Percentiles rank a stretch among this genome's conserved stretches.
Evolutionary conservation across 1,140 invertebrate species (phyloP).

Genomic region (Calliphora vicina): DNA sequence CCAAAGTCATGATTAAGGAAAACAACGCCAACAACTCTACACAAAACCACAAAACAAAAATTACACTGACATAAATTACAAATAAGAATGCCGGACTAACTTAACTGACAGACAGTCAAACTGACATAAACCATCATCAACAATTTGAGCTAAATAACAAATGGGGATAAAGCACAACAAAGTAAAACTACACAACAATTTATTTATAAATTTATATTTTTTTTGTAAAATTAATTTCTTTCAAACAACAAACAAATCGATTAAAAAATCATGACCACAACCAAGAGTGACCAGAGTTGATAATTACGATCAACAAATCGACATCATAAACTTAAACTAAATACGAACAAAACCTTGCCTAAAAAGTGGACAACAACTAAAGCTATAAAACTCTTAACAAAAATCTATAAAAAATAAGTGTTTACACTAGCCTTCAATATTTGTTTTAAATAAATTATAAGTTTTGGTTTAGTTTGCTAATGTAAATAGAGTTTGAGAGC

Average conservation of each 20-base stretch:
- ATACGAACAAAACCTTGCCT: no score
- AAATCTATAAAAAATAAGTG: background rate
- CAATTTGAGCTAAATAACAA: background rate
- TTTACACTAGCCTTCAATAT: background rate
- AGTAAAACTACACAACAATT: background rate
- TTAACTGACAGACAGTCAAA: background rate
- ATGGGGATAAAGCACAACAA: background rate
- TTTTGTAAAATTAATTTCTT: background rate
- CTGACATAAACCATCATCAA: background rate
- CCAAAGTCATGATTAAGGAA: background rate
- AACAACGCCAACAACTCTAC: background rate
- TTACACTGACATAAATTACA: background rate
- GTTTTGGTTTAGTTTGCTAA: no score
- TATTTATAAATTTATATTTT: no score
- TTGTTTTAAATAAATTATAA: no score
- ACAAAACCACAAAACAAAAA: background rate
- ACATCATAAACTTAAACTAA: background rate
- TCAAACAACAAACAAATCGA: background rate
- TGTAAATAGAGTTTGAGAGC: no score
- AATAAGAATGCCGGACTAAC: background rate
- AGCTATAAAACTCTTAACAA: no score
- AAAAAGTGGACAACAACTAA: background rate
- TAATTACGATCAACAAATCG: background rate
- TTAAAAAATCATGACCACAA: constrained; percentile 10
- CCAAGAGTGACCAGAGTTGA: background rate